Base-by-base conservation (phyloP, 64 coral and sea anemone genomes). In the Porites australiensis region DNA sequence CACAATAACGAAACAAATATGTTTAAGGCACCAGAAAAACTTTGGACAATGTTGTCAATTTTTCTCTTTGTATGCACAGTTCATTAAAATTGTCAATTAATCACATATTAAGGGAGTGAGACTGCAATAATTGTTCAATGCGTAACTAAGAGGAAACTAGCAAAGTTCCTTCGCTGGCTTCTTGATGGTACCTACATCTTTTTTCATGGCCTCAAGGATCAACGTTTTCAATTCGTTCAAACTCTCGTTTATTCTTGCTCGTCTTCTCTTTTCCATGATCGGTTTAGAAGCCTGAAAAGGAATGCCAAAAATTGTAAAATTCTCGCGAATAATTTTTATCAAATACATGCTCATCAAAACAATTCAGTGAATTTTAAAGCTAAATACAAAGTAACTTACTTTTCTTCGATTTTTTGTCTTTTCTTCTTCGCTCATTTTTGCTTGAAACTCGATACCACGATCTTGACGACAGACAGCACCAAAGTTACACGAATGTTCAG, bases 241-340 rank as follows among this genome's bases (percentile, higher is more conserved):
- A 44, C 96, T 98, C 55, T 87, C 89, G 70, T 98, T 98, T 43
- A 98, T 98, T 50, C 96, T 71, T 10, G 93, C 96, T 68, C 96
- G 54, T 82, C 96, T 71, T 8, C 93, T 72, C 64, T 98, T 98
- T 61, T 98, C 96, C 96, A 98, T 98, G 59, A 98, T 95, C 22
- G 96, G 96, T 68, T 98, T 98, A 19, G 96, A 92, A 0, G 96
- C 86, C 96, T 98, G 89, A 75, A 87, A 81, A 21, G 70, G 66
- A 50, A 88, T 75, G 79, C 61, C 58, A 71, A 92, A 80, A 23
- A 58, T 15, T 20, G 20, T 82, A 20, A 49, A 8, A n/a, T 50
- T 77, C n/a, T 64, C 62, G 27, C n/a, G 10, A 71, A 15, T 14
- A 15, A 58, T 21, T 54, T 47, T 57, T 57, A 9, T 57, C 7